phyloP scores from a whole-genome alignment of 2,888 invertebrate species.

The Nymphalis c-album region DNA sequence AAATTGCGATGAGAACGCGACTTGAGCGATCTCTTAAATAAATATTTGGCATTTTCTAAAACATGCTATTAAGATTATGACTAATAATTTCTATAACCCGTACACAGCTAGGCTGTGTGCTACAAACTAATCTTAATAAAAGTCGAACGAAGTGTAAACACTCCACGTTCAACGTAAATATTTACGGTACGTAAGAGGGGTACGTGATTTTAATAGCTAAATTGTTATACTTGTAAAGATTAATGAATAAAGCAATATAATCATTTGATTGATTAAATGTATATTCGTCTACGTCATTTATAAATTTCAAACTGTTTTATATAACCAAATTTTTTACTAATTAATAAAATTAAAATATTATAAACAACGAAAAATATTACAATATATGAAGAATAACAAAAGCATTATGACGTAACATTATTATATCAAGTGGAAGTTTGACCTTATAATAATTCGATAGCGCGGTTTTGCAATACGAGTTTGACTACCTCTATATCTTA shows the following conservation, averaged over 20 bases:
- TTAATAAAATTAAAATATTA: too few species aligned
- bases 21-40: slow-evolving; percentile 9
- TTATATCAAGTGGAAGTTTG: slow-evolving; percentile 29
- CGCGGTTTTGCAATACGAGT: slow-evolving; percentile 34
- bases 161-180: slow-evolving; percentile 10
- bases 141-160: slow-evolving; percentile 10
- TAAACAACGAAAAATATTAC: too few species aligned
- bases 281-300: too few species aligned
- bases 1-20: slow-evolving; percentile 23
- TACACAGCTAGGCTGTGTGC: too few species aligned
- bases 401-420: slow-evolving; percentile 16
- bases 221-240: background rate
- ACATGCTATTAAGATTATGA: background rate
- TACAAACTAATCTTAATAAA: slow-evolving; percentile 8
- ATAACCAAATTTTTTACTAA: too few species aligned
- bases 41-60: slow-evolving; percentile 2
- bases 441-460: slow-evolving; percentile 36
- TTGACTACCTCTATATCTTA: slow-evolving; percentile 34
- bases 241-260: background rate
- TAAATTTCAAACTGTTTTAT: too few species aligned
- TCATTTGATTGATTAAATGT: too few species aligned
- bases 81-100: background rate
- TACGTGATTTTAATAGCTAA: slow-evolving; percentile 8
- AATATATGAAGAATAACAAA: background rate
- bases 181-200: background rate